phyloP scores from a whole-genome alignment of 2,888 invertebrate species.

The Plebejus melissa region DNA sequence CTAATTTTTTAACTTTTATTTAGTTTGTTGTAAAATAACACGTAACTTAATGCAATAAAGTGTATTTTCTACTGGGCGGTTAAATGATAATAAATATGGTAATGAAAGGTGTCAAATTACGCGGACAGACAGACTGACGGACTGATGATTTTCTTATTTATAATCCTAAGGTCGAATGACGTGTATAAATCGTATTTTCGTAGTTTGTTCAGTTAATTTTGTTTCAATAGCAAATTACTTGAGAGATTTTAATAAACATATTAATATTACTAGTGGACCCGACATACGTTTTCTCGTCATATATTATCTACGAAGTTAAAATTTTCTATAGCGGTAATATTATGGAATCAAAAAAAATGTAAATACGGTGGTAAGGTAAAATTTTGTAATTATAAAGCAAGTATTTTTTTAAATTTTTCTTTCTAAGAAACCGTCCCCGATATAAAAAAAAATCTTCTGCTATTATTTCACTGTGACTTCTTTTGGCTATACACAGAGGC shows the following conservation, averaged over 20 bases:
- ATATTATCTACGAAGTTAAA: background rate
- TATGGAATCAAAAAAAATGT: too few relatives aligned
- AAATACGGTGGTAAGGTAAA: too few relatives aligned
- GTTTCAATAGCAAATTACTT: background rate
- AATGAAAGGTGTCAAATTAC: slow-evolving; percentile 77
- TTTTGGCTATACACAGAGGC: too few relatives aligned
- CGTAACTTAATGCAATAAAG: background rate
- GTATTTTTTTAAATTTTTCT: too few relatives aligned
- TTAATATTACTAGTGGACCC: background rate
- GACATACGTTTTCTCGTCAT: background rate
- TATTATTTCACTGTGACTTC: too few relatives aligned
- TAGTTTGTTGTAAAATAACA: background rate
- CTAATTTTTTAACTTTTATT: background rate
- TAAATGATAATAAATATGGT: slow-evolving; percentile 70
- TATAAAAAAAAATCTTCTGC: too few relatives aligned
- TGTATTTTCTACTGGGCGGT: background rate
- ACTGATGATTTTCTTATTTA: slow-evolving; percentile 68
- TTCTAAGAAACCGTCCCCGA: too few relatives aligned
- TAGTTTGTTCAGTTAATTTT: slow-evolving; percentile 42
- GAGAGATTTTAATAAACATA: background rate
- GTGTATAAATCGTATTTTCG: slow-evolving; percentile 65
- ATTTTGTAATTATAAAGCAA: too few relatives aligned
- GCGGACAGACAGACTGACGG: slow-evolving; percentile 58
- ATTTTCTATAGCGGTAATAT: too few relatives aligned
- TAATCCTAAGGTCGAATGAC: slow-evolving; percentile 49